Percentiles rank a stretch among this genome's conserved stretches.
phyloP scores from a whole-genome alignment of 1,140 invertebrate species.

The Ooceraea biroi region DNA sequence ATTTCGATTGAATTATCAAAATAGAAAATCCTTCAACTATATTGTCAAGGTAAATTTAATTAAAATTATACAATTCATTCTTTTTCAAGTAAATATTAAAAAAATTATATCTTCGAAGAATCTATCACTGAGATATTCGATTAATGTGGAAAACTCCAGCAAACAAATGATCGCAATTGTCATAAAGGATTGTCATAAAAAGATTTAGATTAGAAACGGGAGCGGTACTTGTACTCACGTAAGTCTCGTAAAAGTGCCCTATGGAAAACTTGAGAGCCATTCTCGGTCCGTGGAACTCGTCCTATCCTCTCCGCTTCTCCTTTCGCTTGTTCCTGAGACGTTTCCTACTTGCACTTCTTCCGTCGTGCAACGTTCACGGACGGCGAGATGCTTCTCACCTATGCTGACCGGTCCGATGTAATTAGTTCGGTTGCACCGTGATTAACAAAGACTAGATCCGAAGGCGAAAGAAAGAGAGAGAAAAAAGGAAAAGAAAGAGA shows the following conservation, averaged over 20 bases:
- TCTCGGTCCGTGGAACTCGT: slow-evolving; percentile 33
- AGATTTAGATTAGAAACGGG: background rate
- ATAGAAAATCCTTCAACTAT: background rate
- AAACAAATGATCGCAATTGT: slow-evolving; percentile 7
- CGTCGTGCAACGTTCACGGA: slow-evolving; percentile 43
- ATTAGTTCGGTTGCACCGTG: slow-evolving; percentile 78
- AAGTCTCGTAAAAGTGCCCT: slow-evolving; percentile 83
- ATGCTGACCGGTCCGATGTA: slow-evolving; percentile 73
- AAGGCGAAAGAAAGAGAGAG: slow-evolving; percentile 58
- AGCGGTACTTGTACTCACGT: slow-evolving; percentile 79
- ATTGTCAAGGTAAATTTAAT: too few species aligned
- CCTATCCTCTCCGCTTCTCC: background rate
- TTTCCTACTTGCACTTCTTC: slow-evolving; percentile 37
- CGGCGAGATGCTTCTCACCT: slow-evolving; percentile 50
- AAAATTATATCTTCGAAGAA: background rate
- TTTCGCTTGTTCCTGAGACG: slow-evolving; percentile 1
- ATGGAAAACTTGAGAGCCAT: slow-evolving; percentile 84
- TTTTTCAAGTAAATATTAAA: background rate
- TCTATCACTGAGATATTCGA: slow-evolving; percentile 4
- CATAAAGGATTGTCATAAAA: background rate
- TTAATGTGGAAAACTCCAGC: background rate
- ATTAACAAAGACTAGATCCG: slow-evolving; percentile 79
- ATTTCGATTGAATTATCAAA: background rate
- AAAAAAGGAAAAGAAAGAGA: slow-evolving; percentile 70
- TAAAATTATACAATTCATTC: too few species aligned